These are phyloP conservation scores for Tiliacea aurago DNA, from an alignment of 2,888 invertebrate species.

Conservation along the genomic window DNA sequence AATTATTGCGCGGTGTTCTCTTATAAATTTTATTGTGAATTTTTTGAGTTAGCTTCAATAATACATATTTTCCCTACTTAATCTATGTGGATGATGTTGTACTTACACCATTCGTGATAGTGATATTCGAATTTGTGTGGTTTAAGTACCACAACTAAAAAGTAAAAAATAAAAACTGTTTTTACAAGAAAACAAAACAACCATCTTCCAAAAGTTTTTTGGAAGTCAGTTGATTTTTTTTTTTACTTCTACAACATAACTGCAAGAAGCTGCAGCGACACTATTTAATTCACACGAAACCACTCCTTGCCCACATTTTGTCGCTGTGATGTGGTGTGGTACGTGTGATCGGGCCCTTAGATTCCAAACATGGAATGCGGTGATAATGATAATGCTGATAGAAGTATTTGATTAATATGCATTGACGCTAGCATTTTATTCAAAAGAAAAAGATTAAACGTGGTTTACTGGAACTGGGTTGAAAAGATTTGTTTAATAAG, in stretches of 20 bases:
- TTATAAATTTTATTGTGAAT: too few species aligned
- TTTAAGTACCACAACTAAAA: too few species aligned
- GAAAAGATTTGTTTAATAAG: not conserved
- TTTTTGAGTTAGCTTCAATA: too few species aligned
- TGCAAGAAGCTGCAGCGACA: not conserved
- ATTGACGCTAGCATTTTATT: not conserved
- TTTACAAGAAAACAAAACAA: too few species aligned
- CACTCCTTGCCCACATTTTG: not conserved
- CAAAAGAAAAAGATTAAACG: not conserved
- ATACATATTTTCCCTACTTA: too few species aligned
- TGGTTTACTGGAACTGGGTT: not conserved
- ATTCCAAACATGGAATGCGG: slow-evolving; percentile 10
- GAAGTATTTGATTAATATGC: slow-evolving; percentile 1
- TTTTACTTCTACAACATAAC: too few species aligned
- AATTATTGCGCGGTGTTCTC: too few species aligned
- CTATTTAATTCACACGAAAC: not conserved
- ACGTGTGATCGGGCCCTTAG: not conserved
- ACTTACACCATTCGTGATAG: not conserved
- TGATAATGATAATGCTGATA: not conserved
- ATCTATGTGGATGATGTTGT: not conserved
- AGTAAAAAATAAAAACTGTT: too few species aligned
- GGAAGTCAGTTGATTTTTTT: too few species aligned
- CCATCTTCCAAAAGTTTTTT: too few species aligned
- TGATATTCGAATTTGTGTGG: too few species aligned
- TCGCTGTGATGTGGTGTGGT: not conserved